phyloP scores from a whole-genome alignment of 2,888 invertebrate genomes.

The Vanessa cardui region DNA sequence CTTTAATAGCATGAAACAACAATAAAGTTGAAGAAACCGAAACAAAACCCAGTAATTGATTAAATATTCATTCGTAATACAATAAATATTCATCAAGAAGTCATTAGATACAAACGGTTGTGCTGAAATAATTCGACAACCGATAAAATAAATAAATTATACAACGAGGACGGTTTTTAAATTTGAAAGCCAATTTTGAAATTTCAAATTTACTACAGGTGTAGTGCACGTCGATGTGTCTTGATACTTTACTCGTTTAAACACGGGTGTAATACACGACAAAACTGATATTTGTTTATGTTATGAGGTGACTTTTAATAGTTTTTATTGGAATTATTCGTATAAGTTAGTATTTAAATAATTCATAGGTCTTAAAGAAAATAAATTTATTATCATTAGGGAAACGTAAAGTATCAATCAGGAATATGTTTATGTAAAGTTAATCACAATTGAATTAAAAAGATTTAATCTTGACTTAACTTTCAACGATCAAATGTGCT shows the following conservation, averaged over 20 bases:
- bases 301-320: background rate
- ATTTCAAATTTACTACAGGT: conserved; percentile 14
- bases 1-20: background rate
- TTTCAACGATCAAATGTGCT: conserved; percentile 22
- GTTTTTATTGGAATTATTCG: no score
- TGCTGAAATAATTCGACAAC: conserved; percentile 19
- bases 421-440: no score
- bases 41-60: conserved; percentile 13
- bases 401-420: background rate
- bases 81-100: conserved; percentile 22
- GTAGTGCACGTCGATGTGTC: background rate
- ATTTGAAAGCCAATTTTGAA: conserved; percentile 17
- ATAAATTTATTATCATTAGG: background rate
- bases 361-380: background rate
- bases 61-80: conserved; percentile 23
- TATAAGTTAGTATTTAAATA: background rate
- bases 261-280: no score
- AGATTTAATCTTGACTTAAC: background rate
- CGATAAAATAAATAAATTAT: conserved; percentile 21
- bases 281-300: background rate
- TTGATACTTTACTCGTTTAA: background rate
- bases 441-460: no score
- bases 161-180: conserved; percentile 5
- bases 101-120: conserved; percentile 20
- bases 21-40: background rate